Evolutionary conservation across 2,888 invertebrate species (phyloP).

Genomic region (Ectemnius lituratus): DNA sequence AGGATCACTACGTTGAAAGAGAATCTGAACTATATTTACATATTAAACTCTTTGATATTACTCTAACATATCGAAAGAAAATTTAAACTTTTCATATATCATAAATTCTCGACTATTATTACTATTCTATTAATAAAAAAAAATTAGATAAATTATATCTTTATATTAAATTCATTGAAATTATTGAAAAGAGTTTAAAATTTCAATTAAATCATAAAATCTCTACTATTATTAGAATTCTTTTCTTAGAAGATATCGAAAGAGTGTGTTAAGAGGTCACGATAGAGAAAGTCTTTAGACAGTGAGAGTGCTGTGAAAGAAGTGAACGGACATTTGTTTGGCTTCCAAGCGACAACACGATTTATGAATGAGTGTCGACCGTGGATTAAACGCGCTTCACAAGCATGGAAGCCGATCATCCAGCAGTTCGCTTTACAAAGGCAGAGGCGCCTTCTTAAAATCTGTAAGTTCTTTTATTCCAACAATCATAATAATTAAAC

Average conservation of each 20-base stretch:
- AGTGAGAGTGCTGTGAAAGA: not conserved
- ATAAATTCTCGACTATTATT: too few relatives aligned
- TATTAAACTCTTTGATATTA: too few relatives aligned
- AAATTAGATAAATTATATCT: too few relatives aligned
- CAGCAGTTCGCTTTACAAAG: conserved; percentile 40
- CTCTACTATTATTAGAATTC: too few relatives aligned
- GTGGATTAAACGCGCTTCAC: conserved; percentile 63
- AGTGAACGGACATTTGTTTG: conserved; percentile 1
- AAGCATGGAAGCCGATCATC: conserved; percentile 51
- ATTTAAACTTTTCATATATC: too few relatives aligned
- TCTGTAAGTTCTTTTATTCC: conserved; percentile 54
- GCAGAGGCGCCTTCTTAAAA: conserved; percentile 59
- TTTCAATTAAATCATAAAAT: not conserved
- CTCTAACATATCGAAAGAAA: too few relatives aligned
- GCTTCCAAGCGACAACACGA: conserved; percentile 8
- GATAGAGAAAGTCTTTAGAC: not conserved
- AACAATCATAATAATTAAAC: too few relatives aligned
- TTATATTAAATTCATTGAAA: too few relatives aligned
- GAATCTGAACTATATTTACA: not conserved
- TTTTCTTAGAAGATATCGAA: not conserved
- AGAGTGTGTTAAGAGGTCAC: not conserved
- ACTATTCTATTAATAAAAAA: too few relatives aligned
- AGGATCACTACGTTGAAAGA: not conserved
- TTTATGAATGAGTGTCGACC: conserved; percentile 67
- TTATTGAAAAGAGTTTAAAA: not conserved